Evolutionary conservation across 2,113 vertebrate genomes (phyloP).

Genomic region (Ophiodon elongatus): DNA sequence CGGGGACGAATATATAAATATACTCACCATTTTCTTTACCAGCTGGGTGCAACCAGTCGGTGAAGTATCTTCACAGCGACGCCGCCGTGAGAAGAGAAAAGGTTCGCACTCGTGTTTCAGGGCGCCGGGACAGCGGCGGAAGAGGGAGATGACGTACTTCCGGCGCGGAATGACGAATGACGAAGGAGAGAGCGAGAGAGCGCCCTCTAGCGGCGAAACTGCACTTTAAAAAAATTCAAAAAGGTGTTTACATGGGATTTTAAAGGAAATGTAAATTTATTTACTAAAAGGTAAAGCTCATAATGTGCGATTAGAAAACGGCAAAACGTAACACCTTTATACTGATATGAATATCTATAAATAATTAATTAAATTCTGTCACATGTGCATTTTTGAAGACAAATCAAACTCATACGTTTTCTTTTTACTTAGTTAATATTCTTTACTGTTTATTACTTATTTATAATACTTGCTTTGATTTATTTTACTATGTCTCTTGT

Average conservation of each 20-base stretch:
- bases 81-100: slow-evolving; percentile 30
- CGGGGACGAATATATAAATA: accelerated
- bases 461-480: too few relatives aligned
- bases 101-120: slow-evolving; percentile 66
- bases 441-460: too few relatives aligned
- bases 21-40: slow-evolving; percentile 66
- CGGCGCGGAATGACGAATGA: too few relatives aligned
- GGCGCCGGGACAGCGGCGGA: slow-evolving; percentile 52
- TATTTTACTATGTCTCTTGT: too few relatives aligned
- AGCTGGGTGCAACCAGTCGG: neutral
- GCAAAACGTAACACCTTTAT: neutral
- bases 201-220: neutral
- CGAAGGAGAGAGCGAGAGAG: too few relatives aligned
- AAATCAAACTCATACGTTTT: too few relatives aligned
- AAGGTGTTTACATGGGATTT: neutral
- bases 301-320: neutral
- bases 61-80: neutral
- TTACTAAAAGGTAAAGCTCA: neutral
- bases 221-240: neutral
- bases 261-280: neutral
- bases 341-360: neutral
- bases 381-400: too few relatives aligned
- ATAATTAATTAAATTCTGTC: neutral
- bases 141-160: slow-evolving; percentile 48
- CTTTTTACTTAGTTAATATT: too few relatives aligned